Conservation (phyloP, 2,888 invertebrate genomes). For the Agapostemon virescens region DNA sequence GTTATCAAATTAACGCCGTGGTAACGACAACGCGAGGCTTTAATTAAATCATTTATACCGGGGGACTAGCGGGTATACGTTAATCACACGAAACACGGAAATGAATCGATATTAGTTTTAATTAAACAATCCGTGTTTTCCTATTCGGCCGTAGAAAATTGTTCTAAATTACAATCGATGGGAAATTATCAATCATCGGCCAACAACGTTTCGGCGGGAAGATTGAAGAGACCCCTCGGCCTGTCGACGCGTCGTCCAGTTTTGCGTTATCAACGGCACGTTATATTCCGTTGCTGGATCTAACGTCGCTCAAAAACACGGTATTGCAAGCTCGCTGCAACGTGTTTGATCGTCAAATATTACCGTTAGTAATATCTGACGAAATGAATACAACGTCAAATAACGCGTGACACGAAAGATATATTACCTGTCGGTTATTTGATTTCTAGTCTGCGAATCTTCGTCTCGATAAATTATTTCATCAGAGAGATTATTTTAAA, state of each 20-base stretch:
- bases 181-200: slow-evolving; percentile 42
- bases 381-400: slow-evolving; percentile 1
- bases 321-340: background rate
- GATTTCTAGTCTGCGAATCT: background rate
- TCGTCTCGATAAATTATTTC: background rate
- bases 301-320: slow-evolving; percentile 27
- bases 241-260: slow-evolving; percentile 1
- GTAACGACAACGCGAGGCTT: slow-evolving; percentile 53
- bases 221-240: slow-evolving; percentile 11
- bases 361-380: background rate
- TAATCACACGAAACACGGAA: slow-evolving; percentile 53
- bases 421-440: background rate
- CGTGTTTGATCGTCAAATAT: slow-evolving; percentile 7
- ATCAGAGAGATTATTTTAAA: no score
- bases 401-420: background rate
- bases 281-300: slow-evolving; percentile 3
- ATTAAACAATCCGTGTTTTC: slow-evolving; percentile 50
- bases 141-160: slow-evolving; percentile 31
- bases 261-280: background rate
- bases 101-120: slow-evolving; percentile 65
- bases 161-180: slow-evolving; percentile 46
- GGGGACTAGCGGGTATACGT: slow-evolving; percentile 39
- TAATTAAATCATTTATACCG: slow-evolving; percentile 65
- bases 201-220: background rate
- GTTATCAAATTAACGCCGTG: slow-evolving; percentile 62